These are phyloP conservation scores for Spea bombifrons DNA, from an alignment of 2,113 vertebrate genomes.

Conservation along the genomic window DNA sequence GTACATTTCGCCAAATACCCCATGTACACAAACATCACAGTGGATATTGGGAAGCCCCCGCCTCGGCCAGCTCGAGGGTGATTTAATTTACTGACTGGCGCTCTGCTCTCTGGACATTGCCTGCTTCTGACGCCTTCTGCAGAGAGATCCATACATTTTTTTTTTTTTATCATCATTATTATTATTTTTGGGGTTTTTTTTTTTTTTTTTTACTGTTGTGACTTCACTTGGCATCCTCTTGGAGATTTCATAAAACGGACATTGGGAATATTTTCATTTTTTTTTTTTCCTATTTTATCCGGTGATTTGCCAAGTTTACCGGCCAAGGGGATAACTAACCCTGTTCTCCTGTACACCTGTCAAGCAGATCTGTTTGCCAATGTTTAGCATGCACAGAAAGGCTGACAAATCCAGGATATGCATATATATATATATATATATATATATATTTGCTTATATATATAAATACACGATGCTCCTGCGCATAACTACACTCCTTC, in stretches of 20 bases:
- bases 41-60: conserved; percentile 90
- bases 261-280: neutral
- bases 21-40: conserved; percentile 94
- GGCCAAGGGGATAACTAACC: neutral
- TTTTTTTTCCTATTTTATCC: neutral
- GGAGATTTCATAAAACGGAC: neutral
- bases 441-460: too few species aligned
- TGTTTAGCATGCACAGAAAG: neutral
- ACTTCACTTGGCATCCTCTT: neutral
- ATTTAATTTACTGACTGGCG: conserved; percentile 20
- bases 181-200: too few species aligned
- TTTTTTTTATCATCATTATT: neutral
- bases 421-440: too few species aligned
- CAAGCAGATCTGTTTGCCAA: conserved; percentile 2
- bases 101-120: neutral
- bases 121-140: neutral
- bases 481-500: too few species aligned
- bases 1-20: conserved; percentile 81
- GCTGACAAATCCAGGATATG: neutral
- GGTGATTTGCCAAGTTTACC: neutral
- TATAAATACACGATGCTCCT: too few species aligned
- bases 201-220: too few species aligned
- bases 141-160: neutral
- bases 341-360: neutral
- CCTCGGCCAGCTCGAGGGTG: conserved; percentile 83